Evolutionary conservation across 2,113 vertebrate genomes (phyloP), one percentile per base, ranked within the genome.

Genomic region (Vimba vimba): DNA sequence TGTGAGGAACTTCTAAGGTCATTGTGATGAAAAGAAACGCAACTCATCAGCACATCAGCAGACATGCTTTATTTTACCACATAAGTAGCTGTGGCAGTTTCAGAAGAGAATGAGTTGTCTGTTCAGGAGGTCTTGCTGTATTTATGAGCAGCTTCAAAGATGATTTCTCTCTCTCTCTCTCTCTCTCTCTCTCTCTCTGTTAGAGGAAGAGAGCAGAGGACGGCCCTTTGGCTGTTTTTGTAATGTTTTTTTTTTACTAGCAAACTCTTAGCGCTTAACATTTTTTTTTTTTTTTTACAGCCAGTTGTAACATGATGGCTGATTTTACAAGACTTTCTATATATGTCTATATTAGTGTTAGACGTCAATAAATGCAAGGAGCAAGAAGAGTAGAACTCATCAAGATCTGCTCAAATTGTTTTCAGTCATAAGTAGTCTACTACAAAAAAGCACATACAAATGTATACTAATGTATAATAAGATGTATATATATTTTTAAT

Each of bases 171-270:
- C 50, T 59, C 45, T 47, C 59, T 79, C 47, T 19, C 50, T 59
- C 45, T 47, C 59, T 79, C 45, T 47, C 59, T 79, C 47, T 21
- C 47, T 19, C 52, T 60, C 45, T 47, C 59, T 79, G 57, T 79
- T 77, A 45, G 50, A 78, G 52, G 82, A 87, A 82, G 86, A 78
- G 82, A 84, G 79, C 21, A 85, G 81, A 88, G 82, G 89, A 79
- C 82, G 62, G 69, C 81, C 86, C 86, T 79, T 60, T 74, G 87
- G 87, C 87, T 81, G 80, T 59, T 87, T 82, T 88, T 86, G 83
- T 86, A 45, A 73, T 79, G 19, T 68, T 43, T 87, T 83, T 88
- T 85, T 87, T 86, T 79, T 74, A 85, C 69, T 86, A 88, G 74
- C 79, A 76, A 86, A 86, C 84, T 86, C 80, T 87, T 81, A 81